These are phyloP conservation scores for Malaclemys terrapin DNA, from an alignment of 2,113 vertebrate species.

Conservation along the genomic window DNA sequence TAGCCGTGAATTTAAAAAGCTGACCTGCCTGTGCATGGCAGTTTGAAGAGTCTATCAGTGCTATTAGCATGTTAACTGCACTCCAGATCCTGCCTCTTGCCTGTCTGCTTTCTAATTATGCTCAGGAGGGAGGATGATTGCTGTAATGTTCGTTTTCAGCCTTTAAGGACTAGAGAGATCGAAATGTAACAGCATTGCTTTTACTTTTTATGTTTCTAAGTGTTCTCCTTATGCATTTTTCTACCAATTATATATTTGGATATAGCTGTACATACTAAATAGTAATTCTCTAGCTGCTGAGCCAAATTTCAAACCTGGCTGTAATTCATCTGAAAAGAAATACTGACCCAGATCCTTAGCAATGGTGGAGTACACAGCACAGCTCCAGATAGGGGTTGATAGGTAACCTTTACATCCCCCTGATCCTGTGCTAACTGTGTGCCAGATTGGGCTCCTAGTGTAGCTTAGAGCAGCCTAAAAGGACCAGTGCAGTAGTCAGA, in stretches of 20 bases:
- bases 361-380: neutral
- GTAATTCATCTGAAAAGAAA: neutral
- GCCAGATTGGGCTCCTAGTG: neutral
- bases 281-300: neutral
- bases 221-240: neutral
- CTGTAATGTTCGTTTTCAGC: neutral
- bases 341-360: neutral
- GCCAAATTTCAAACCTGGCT: neutral
- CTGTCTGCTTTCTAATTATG: neutral
- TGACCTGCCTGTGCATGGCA: neutral
- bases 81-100: neutral
- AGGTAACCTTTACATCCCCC: neutral
- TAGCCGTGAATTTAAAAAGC: neutral
- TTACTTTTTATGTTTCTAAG: neutral
- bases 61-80: neutral
- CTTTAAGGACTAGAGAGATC: neutral
- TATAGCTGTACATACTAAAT: neutral
- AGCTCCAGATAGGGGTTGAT: neutral
- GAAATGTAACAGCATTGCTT: neutral
- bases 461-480: neutral
- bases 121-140: neutral
- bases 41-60: neutral
- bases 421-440: neutral
- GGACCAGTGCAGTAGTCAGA: neutral
- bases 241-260: neutral